Conservation (phyloP, 2,113 vertebrate species). For the Vulpes lagopus region DNA sequence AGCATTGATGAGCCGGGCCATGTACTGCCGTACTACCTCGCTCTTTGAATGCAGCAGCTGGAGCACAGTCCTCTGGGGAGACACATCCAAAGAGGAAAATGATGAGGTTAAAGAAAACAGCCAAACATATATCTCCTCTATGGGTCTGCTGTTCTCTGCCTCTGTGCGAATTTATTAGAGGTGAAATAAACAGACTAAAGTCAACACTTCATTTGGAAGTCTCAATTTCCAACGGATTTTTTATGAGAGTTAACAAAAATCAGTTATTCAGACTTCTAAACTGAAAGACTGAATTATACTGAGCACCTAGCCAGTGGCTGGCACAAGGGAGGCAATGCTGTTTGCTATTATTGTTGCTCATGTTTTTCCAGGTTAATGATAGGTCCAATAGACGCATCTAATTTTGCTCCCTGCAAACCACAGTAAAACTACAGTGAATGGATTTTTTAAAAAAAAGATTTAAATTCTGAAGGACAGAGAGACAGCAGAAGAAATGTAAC, state of each 20-base stretch:
- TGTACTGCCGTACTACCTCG: conserved; percentile 94
- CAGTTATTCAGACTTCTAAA: neutral
- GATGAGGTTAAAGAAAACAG: neutral
- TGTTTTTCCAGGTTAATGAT: neutral
- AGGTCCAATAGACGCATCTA: no score
- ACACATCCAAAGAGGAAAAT: neutral
- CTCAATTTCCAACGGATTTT: neutral
- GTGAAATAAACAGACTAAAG: neutral
- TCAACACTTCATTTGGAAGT: neutral
- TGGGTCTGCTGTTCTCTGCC: neutral
- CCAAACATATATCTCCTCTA: fast-evolving
- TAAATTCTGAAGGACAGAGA: neutral
- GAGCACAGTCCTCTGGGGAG: conserved; percentile 89
- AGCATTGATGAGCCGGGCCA: conserved; percentile 94
- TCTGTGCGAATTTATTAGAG: neutral
- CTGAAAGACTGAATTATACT: no score
- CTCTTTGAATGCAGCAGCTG: conserved; percentile 92
- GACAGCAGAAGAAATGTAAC: neutral
- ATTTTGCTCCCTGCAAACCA: neutral
- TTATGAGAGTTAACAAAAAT: neutral
- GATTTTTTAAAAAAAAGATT: neutral
- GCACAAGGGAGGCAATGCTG: neutral
- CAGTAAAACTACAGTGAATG: neutral
- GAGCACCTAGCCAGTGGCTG: neutral
- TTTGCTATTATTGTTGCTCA: fast-evolving